Base-by-base conservation (phyloP, 2,113 vertebrate genomes). In the Hippocampus comes region DNA sequence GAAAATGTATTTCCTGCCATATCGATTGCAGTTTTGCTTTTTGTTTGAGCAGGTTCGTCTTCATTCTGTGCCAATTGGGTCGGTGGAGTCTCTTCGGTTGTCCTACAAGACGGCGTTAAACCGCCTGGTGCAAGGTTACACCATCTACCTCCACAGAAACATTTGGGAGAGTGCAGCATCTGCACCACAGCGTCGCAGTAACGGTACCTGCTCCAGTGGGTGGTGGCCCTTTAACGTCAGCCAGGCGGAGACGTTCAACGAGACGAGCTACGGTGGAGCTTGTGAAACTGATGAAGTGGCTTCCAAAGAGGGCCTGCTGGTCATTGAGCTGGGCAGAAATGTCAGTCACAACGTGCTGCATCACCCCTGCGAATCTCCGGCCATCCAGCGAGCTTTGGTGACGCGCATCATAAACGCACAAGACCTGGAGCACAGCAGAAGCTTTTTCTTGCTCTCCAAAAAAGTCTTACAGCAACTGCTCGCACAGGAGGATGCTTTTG, bases 281-380 rank as follows among this genome's bases (percentile, higher is more conserved):
- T 71, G 70, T 72, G 48, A 61, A 72, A 68, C 43, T 10, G 17
- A 48, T 11, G 55, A 11, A 66, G 55, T 9, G 5, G 63, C 41
- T 14, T 65, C 51, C 10, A 43, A 2, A 59, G 21, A 69, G 51
- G 86, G 90, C 42, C 75, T 89, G 27, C 73, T 93, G 63, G 80
- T 90, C 12, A 82, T 93, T 0, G 92, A 93, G 63, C 79, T 84
- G 0, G 65, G 14, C 25, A 89, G 78, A 65, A 92, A 93, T 4
- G 68, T 92, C 67, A 87, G 87, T 71, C 92, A 93, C 78, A 64
- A n/a, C 0, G 85, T 93, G 57, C 77, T 51, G 56, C 92, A 93
- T 64, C 87, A 81, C 48, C 68, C 82, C 51, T 93, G 92, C 72
- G 72, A 92, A 76, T 88, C 92, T 49, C 75, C 81, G 5, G 87